Conservation (phyloP, 1,140 invertebrate genomes). For the Arion vulgaris region DNA sequence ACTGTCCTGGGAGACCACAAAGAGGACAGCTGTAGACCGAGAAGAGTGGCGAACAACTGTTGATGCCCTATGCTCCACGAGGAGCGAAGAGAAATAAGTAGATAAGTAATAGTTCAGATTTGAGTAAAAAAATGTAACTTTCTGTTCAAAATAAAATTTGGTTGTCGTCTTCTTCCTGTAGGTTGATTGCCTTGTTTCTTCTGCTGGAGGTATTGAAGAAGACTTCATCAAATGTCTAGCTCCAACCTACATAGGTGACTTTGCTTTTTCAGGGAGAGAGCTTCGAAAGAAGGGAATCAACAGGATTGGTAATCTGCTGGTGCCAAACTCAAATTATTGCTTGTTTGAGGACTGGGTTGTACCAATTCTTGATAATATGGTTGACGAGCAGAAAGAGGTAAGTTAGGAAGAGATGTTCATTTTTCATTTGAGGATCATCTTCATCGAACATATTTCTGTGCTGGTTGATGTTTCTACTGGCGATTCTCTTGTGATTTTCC, state of each 20-base stretch:
- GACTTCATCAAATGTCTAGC: constrained; percentile 99
- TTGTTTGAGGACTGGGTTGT: constrained; percentile 98
- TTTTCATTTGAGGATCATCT: too few species aligned
- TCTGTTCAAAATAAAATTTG: too few species aligned
- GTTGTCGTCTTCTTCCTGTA: constrained; percentile 60
- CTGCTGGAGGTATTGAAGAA: constrained; percentile 98
- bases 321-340: constrained; percentile 99
- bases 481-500: too few species aligned
- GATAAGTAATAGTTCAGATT: too few species aligned
- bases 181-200: constrained; percentile 97
- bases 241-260: constrained; percentile 93
- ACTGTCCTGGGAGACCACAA: too few species aligned
- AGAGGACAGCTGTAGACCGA: too few species aligned
- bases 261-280: constrained; percentile 82
- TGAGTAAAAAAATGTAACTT: too few species aligned
- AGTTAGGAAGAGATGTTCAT: background rate
- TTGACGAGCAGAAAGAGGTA: constrained; percentile 86
- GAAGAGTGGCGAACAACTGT: too few species aligned
- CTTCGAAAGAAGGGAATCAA: constrained; percentile 93
- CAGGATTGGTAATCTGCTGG: constrained; percentile 96
- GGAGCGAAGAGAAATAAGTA: too few species aligned
- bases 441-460: too few species aligned
- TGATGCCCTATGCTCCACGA: too few species aligned
- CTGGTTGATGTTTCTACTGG: too few species aligned
- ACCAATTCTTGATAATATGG: constrained; percentile 92